Base-by-base conservation (phyloP, 1,140 invertebrate genomes). In the Plodia interpunctella region DNA sequence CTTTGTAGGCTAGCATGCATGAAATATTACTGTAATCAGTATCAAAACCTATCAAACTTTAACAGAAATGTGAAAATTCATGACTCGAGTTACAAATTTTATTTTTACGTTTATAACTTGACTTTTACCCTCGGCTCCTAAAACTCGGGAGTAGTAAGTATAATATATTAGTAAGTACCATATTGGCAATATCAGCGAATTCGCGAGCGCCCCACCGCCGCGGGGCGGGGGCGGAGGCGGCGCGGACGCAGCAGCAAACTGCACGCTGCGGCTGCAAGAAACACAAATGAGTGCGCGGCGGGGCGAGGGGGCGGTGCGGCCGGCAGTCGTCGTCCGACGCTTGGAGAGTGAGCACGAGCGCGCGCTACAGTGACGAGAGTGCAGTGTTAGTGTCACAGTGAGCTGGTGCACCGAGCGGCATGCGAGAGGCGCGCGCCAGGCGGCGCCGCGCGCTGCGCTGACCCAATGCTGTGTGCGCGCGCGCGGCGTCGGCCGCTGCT, bases 401-500 rank as follows among this genome's bases (percentile, higher is more conserved):
- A 62, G 66, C 55, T 58, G 35, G 60, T 54, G 61, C 53, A 18
- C 57, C 54, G 13, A 54, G 58, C 49, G 76, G 73, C 74, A 77
- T 77, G 77, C 74, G 64, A 62, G 70, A 55, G 72, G 71, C 74
- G 75, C 70, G 73, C 69, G 64, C 69, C 66, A 72, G 57, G 69
- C 68, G 70, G 73, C 76, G 72, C 76, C 66, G 65, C 70, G 69
- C 75, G 78, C 76, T 70, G 63, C 71, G 73, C 75, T 83, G 78
- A 83, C 72, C 76, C 72, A 61, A 81, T 80, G 78, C 76, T 56
- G 38, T 53, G 76, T 72, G 60, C 67, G 68, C 70, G n/a, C 62
- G 53, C 63, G 75, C 80, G 72, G 72, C 76, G 59, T 66, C 57
- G 72, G 78, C 76, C 79, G 76, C 78, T 82, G 76, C 76, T 76